A percentile compares a stretch with the other conserved stretches of the same genome.
phyloP scores from a whole-genome alignment of 2,113 vertebrate genomes.

The Cacatua alba region DNA sequence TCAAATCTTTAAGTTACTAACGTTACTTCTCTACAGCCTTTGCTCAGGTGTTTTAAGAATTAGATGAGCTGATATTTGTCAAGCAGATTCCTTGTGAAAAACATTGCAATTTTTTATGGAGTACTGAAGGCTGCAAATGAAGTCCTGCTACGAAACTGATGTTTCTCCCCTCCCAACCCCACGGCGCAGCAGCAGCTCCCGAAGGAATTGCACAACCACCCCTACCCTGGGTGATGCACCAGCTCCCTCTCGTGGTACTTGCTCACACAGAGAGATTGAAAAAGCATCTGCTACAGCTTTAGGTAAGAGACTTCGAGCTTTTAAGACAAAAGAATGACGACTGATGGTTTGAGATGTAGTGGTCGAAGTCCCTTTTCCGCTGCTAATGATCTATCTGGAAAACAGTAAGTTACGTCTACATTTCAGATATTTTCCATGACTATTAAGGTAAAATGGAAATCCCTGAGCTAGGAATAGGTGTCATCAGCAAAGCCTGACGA shows the following conservation, averaged over 20 bases:
- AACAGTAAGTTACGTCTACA: not conserved
- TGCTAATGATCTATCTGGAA: not conserved
- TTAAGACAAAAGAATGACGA: not conserved
- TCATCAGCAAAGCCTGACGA: not conserved
- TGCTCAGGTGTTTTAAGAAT: not conserved
- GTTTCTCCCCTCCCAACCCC: fast-evolving
- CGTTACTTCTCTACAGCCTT: not conserved
- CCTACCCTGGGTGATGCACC: not conserved
- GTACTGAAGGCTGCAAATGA: not conserved
- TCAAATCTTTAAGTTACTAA: not conserved
- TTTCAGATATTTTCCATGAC: not conserved
- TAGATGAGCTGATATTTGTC: not conserved
- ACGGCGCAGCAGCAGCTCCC: not conserved
- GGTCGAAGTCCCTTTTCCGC: not conserved
- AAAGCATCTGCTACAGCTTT: not conserved
- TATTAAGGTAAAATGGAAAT: not conserved
- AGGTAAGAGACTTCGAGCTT: not conserved
- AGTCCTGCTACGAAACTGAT: not conserved
- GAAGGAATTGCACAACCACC: not conserved
- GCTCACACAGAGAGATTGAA: not conserved
- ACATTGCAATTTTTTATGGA: not conserved
- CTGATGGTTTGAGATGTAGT: not conserved
- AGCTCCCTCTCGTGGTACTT: not conserved
- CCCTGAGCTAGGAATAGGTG: not conserved
- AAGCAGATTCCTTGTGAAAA: not conserved